Base-by-base conservation (phyloP, 2,797 vertebrate genomes). In the Cirrhinus molitorella region DNA sequence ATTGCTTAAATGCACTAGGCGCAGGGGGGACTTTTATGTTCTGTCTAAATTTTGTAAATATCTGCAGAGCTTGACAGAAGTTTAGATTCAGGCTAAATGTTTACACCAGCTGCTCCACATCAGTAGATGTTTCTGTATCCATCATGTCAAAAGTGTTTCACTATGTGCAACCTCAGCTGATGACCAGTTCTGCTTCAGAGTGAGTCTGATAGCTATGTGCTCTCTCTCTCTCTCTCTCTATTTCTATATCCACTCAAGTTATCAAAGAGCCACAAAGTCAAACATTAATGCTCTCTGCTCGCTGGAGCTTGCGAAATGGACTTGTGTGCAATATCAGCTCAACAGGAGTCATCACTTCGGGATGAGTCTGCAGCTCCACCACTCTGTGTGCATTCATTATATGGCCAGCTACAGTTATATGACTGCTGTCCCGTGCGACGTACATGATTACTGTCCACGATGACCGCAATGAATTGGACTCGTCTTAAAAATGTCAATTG, bases 321-420 rank as follows among this genome's bases (percentile, higher is more conserved):
- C 31, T 49, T 40, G 49, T 67, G 49, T 73, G 72, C 19, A 19
- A 67, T 37, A 40, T 72, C 34, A 53, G 21, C 37, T n/a, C 82
- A 59, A 72, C 75, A 75, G 85, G 71, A 70, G 70, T 11, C 73
- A 37, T 80, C 67, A 23, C 73, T 83, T 84, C 31, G 45, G 71
- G 23, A 77, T 3, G 72, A 23, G 53, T 49, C 80, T 66, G 19
- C 71, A 80, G 81, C 67, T 61, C 34, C 17, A 49, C 28, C 45
- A 31, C 67, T 82, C 63, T 80, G 34, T 84, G 34, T 73, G 47
- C 77, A 68, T 68, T 87, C 71, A 85, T 85, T 85, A 88, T 79
- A 84, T 17, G 21, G 59, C 73, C 57, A 65, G 63, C 57, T 77
- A 71, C 78, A 84, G 76, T 85, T 87, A 76, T 65, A 77, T 53